Base-by-base conservation (phyloP, 2,888 invertebrate genomes). In the Tenthredo mesomela region DNA sequence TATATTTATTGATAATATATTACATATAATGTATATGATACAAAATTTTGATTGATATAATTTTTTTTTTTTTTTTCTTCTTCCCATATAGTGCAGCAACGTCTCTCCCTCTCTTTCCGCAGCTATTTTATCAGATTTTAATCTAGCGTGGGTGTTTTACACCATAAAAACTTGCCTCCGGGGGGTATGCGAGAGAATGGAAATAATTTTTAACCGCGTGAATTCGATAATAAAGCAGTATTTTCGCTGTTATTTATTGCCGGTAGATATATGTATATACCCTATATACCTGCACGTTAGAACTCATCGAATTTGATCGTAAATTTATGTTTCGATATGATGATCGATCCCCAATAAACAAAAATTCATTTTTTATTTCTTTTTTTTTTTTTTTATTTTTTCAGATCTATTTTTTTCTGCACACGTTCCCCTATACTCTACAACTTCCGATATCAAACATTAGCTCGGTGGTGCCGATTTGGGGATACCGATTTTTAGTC, bases 401-500 rank as follows among this genome's bases (percentile, higher is more conserved):
- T n/a, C 50, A 25, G 5, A n/a, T 50, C 47, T n/a, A 10, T 43
- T 29, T 12, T 10, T 9, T 43, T 43, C 5, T 21, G 6, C 9
- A 85, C 82, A 43, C 67, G 54, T 82, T 83, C 77, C 29, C 40
- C 84, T 73, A 86, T 9, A 70, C 70, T 47, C 75, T n/a, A 70
- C 10, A 43, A 43, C 43, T 47, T 77, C 77, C 50, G 77, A 77
- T 54, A 77, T 54, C 47, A 75, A 50, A 54, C 54, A 47, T 47
- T 77, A 77, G 18, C 75, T 21, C 3, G 47, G 47, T 50, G 47
- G 4, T 47, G n/a, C n/a, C 29, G 33, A 70, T 70, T 70, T 88
- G 86, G 89, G 87, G 89, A 87, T 91, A 91, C 91, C 91, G 91
- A 91, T 88, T 85, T 87, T 89, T 88, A 87, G 90, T 40, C 47